phyloP scores from a whole-genome alignment of 2,797 vertebrate genomes.

The Etheostoma nigrum region DNA sequence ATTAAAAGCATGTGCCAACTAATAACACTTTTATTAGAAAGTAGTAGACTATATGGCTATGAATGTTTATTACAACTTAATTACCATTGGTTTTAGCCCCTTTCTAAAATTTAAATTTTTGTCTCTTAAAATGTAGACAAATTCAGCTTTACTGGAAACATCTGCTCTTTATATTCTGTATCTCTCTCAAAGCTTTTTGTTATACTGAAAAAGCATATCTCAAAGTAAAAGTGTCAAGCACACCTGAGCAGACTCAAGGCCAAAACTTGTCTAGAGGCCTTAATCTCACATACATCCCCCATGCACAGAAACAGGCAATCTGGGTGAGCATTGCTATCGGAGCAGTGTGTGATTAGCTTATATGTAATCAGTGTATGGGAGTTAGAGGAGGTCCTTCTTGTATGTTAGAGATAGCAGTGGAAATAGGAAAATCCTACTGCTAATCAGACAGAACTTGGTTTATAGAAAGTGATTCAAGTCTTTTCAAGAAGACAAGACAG shows the following conservation, averaged over 20 bases:
- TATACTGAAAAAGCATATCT: neutral
- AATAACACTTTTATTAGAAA: neutral
- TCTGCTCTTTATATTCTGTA: neutral
- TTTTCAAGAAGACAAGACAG: neutral
- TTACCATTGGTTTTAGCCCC: neutral
- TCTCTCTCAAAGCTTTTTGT: neutral
- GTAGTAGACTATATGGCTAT: neutral
- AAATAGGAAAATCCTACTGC: neutral
- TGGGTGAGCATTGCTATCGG: constrained; percentile 19
- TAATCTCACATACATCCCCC: neutral
- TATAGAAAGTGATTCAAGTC: neutral
- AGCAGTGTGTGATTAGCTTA: constrained; percentile 18
- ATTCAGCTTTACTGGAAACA: neutral
- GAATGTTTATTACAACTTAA: neutral
- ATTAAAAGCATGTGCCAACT: constrained; percentile 26
- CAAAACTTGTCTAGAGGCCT: constrained; percentile 4
- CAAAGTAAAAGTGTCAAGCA: neutral
- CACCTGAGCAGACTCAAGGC: neutral
- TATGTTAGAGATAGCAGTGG: constrained; percentile 11
- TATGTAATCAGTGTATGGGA: constrained; percentile 37
- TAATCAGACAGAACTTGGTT: neutral
- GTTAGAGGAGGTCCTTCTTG: neutral
- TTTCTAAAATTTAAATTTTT: neutral
- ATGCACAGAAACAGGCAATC: constrained; percentile 3
- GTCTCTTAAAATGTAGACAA: neutral